phyloP scores from a whole-genome alignment of 2,797 vertebrate genomes.

The Etheostoma perlongum region DNA sequence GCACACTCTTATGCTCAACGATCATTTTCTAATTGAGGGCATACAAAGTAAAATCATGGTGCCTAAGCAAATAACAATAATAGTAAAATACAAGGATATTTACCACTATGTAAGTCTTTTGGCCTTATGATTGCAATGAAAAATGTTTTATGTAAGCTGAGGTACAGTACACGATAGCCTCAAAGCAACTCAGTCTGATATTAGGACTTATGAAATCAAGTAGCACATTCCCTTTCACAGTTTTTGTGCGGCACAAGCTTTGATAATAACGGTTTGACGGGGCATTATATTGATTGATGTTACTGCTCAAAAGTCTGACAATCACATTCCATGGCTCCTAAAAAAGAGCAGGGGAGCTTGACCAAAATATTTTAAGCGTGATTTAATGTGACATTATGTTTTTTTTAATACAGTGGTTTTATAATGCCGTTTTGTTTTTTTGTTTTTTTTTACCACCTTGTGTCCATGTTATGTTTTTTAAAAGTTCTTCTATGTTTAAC shows the following conservation, averaged over 20 bases:
- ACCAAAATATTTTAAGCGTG: conserved; percentile 76
- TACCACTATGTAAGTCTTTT: conserved; percentile 76
- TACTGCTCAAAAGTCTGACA: conserved; percentile 78
- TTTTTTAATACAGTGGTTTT: conserved; percentile 71
- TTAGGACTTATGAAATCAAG: conserved; percentile 38
- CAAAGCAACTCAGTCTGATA: conserved; percentile 51
- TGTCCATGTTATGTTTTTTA: conserved; percentile 64
- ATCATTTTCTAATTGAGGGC: conserved; percentile 45
- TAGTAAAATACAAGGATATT: conserved; percentile 64
- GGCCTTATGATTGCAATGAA: conserved; percentile 75
- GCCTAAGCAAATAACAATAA: conserved; percentile 59
- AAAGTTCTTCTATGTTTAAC: conserved; percentile 72
- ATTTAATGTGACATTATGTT: conserved; percentile 77
- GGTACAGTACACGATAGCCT: conserved; percentile 58
- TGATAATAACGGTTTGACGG: conserved; percentile 66
- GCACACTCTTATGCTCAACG: conserved; percentile 57
- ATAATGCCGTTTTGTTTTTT: conserved; percentile 46
- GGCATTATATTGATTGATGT: conserved; percentile 74
- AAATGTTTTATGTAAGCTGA: conserved; percentile 56
- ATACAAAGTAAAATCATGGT: conserved; percentile 56
- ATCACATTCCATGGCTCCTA: conserved; percentile 82
- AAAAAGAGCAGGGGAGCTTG: conserved; percentile 73
- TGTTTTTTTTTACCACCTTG: conserved; percentile 55
- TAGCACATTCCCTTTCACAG: conserved; percentile 54
- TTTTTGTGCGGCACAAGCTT: conserved; percentile 48